Base-by-base conservation (phyloP, 1,140 invertebrate species). In the Listronotus bonariensis region DNA sequence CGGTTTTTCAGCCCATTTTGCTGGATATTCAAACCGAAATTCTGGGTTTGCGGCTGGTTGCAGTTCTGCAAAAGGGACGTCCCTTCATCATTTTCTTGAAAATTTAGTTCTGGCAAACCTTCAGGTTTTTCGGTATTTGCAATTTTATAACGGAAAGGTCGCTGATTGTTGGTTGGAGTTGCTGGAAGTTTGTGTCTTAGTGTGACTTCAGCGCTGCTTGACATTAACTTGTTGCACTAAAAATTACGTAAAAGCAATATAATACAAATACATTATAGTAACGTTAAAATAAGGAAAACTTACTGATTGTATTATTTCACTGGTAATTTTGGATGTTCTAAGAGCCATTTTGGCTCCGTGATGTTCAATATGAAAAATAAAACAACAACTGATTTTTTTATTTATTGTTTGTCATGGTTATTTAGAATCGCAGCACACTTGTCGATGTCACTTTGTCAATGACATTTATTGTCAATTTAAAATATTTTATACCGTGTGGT, bases 261-360 rank as follows among this genome's bases (percentile, higher is more conserved):
- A 20, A 32, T n/a, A n/a, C n/a, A 48, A 49, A 60, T 26, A 45
- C 11, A 6, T n/a, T 3, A 7, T 36, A 12, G 11, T 6, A 31
- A 32, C n/a, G 14, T 14, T 18, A 0, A 40, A 54, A 54, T 7
- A 9, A 12, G 11, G 26, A 41, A 31, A 36, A 68, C 67, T 65
- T 56, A 68, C 67, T 14, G 54, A 65, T 49, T 53, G 56, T 12
- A 65, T 17, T 11, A 68, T 8, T 65, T 68, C 67, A 68, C 67
- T 58, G 36, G 49, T 51, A 68, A 68, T 68, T 68, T 68, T 68
- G 67, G 52, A 49, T 48, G 54, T 57, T 68, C 52, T 63, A 11
- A 65, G 60, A 68, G 62, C 67, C 67, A 68, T 68, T 65, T 65
- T 68, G 61, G 61, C 57, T 34, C 34, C 34, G 40, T 43, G 52